A percentile compares a stretch with the other conserved stretches of the same genome.
Conservation (phyloP, 2,113 vertebrate genomes). For the Sinocyclocheilus anophthalmus region DNA sequence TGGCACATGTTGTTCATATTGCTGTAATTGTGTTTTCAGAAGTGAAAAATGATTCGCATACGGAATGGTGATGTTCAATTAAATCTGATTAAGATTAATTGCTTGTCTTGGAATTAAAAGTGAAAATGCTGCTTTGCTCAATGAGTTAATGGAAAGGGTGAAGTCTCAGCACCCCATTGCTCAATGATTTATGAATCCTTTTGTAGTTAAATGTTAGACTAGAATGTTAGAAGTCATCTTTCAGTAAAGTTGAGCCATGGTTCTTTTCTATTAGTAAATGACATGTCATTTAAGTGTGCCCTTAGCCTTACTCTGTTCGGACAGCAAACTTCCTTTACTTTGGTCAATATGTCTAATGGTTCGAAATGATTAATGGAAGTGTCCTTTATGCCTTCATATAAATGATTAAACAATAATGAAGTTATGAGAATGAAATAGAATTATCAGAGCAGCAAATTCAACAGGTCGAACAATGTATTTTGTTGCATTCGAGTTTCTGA, state of each 20-base stretch:
- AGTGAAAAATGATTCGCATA: constrained; percentile 48
- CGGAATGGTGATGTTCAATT: constrained; percentile 55
- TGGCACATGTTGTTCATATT: neutral
- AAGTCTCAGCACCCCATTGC: constrained; percentile 20
- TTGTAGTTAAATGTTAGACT: constrained; percentile 56
- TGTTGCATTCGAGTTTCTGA: neutral
- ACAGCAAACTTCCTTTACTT: neutral
- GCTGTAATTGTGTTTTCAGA: neutral
- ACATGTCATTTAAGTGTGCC: constrained; percentile 53
- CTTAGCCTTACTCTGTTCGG: constrained; percentile 2
- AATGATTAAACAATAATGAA: constrained; percentile 19
- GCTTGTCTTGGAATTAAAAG: constrained; percentile 23
- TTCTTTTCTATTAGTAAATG: constrained; percentile 6
- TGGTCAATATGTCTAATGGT: neutral
- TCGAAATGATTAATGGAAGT: constrained; percentile 38
- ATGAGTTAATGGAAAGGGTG: constrained; percentile 49
- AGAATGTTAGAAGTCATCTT: constrained; percentile 52
- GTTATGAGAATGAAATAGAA: constrained; percentile 1
- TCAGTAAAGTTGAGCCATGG: neutral
- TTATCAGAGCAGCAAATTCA: neutral
- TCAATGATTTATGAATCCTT: constrained; percentile 37
- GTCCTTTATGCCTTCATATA: constrained; percentile 16
- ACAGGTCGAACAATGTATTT: neutral
- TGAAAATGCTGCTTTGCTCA: constrained; percentile 36
- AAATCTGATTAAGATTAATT: constrained; percentile 54